These are phyloP conservation scores for Yponomeuta plumbellus DNA, from an alignment of 2,888 invertebrate species.

Conservation along the genomic window DNA sequence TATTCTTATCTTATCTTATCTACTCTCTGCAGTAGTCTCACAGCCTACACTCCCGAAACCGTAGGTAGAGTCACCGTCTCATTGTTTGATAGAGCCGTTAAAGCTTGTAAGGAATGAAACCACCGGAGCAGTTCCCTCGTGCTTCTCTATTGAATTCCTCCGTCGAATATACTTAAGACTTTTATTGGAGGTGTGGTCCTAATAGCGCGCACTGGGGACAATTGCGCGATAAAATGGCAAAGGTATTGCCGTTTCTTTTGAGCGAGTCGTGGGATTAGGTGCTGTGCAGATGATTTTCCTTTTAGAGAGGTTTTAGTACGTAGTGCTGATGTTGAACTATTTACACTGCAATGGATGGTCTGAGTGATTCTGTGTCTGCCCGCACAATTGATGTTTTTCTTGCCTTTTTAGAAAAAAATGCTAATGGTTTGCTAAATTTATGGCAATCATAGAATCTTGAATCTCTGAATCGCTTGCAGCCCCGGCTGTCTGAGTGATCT, in stretches of 20 bases:
- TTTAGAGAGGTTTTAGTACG: neutral
- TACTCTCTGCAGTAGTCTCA: too few relatives aligned
- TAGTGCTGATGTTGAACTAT: neutral
- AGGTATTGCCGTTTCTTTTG: neutral
- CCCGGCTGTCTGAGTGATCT: too few relatives aligned
- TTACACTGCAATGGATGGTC: too few relatives aligned
- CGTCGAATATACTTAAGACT: slow-evolving; percentile 3
- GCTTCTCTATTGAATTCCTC: neutral
- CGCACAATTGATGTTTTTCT: too few relatives aligned
- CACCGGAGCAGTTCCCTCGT: neutral
- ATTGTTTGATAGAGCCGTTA: neutral
- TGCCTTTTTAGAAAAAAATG: too few relatives aligned
- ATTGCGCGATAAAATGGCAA: slow-evolving; percentile 9
- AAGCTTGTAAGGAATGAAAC: too few relatives aligned
- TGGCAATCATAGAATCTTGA: too few relatives aligned
- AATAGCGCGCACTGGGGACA: slow-evolving; percentile 13
- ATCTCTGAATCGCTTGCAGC: too few relatives aligned
- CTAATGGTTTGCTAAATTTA: too few relatives aligned
- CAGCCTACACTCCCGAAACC: too few relatives aligned
- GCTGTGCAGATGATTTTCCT: neutral
- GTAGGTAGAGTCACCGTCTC: neutral
- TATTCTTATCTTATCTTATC: too few relatives aligned
- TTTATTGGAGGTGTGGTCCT: slow-evolving; percentile 15
- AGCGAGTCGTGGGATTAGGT: neutral
- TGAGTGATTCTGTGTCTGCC: too few relatives aligned